Evolutionary conservation across 2,797 vertebrate genomes (phyloP).

Genomic region (Choloepus didactylus): DNA sequence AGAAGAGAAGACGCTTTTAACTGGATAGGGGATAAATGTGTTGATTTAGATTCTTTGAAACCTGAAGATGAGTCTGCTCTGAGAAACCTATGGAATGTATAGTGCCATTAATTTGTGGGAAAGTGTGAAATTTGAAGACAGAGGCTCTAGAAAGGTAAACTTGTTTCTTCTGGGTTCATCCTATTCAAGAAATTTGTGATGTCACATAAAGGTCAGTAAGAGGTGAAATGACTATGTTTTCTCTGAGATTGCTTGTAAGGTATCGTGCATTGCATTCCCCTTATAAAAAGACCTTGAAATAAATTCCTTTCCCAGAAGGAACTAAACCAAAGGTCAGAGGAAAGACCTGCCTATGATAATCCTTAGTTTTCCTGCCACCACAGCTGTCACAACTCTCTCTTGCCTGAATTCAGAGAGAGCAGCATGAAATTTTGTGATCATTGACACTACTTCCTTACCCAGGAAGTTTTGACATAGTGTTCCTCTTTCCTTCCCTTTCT

Average conservation of each 20-base stretch:
- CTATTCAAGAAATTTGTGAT: conserved; percentile 35
- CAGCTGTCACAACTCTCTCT: background rate
- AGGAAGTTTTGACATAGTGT: background rate
- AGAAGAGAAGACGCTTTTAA: conserved; percentile 4
- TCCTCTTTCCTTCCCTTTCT: background rate
- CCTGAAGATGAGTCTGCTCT: background rate
- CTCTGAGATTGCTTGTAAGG: background rate
- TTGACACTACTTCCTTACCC: background rate
- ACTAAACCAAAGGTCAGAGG: background rate
- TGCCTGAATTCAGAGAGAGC: background rate
- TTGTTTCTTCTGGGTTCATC: background rate
- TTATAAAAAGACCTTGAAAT: background rate
- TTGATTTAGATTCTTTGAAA: background rate
- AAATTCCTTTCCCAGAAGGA: background rate
- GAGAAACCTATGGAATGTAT: background rate
- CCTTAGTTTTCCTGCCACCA: background rate
- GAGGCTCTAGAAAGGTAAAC: background rate
- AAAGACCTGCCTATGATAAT: background rate
- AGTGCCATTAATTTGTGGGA: background rate
- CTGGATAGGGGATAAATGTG: background rate
- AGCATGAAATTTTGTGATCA: background rate
- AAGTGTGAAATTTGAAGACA: conserved; percentile 26
- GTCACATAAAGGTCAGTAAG: background rate
- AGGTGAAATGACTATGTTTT: background rate
- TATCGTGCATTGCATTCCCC: background rate